Evolutionary conservation across 2,113 vertebrate species (phyloP), one percentile per base, ranked within the genome.

Genomic region (Scartelaos histophorus): DNA sequence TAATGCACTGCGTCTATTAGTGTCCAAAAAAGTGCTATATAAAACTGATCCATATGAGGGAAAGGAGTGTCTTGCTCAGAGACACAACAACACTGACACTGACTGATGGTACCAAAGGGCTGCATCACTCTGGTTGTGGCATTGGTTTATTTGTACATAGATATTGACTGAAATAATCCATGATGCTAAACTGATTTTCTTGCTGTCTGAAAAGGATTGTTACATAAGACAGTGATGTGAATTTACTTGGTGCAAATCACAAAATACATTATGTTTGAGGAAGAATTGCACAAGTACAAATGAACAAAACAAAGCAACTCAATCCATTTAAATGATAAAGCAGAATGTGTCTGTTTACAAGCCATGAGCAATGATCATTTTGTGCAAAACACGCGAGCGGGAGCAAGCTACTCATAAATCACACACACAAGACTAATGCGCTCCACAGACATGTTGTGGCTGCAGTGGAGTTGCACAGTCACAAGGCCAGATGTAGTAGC

Each of bases 401-500:
- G 82, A 80, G 74, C 79, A 62, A 76, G 78, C 74, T 64, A 2
- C 75, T 88, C 79, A n/a, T 92, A 91, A 90, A 92, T 93, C 90
- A 89, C 60, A 71, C 16, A 80, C 22, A 16, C 67, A 73, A 83
- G 80, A 87, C 85, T 88, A 85, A 88, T 86, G 90, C 73, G 84
- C 87, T 91, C 85, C 70, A 78, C 90, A 92, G 89, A 91, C 90
- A 81, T 87, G 85, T 84, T 91, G 91, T 76, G 88, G 90, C 87
- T 76, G 71, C 73, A 79, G 71, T 53, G 76, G 73, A 67, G 72
- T 51, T 82, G 87, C 74, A 43, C 25, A 83, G 84, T 86, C 80
- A 82, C 74, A 61, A 54, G 67, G 67, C 84, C 89, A 91, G 83
- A 89, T 89, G 83, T 76, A 84, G 86, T 54, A 75, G 80, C 75